Base-by-base conservation (phyloP, 2,113 vertebrate genomes). In the Speoplatyrhinus poulsoni region DNA sequence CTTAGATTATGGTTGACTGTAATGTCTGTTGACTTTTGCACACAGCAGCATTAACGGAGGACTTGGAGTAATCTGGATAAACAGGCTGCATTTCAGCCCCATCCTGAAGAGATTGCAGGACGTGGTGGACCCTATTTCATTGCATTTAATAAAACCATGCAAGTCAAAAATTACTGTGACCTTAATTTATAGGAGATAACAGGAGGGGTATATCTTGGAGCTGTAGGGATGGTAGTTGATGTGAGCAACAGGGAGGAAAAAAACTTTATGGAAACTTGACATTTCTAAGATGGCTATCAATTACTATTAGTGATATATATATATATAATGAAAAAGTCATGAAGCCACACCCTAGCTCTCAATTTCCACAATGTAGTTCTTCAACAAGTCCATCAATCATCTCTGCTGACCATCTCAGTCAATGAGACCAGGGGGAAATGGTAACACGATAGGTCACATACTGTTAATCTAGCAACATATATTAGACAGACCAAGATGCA, bases 21-120 rank as follows among this genome's bases (percentile, higher is more conserved):
- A 8, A 12, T 70, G 63, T 49, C 49, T 67, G 49, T 70, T 62
- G 81, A 80, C 84, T 87, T 79, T 60, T 79, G 63, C 79, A 64
- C 71, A 78, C 60, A 74, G 75, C 72, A 83, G 79, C 72, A 83
- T 50, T 49, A 60, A 69, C 57, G 46, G 55, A 67, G 76, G 73
- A 82, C 88, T 90, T 88, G 61, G 32, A 62, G 50, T 87, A 82
- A 89, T 87, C 90, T 85, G 78, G 75, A 80, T 90, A 85, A 87
- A 71, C 70, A 32, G 62, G 67, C 50, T 58, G 68, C 75, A 71
- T 84, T 83, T 72, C 67, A 80, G 81, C 60, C 70, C 73, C 82
- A 65, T 72, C 73, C 46, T 82, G 75, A 76, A 73, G 65, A 81
- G 81, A 82, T 70, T 83, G 64, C 61, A 67, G 64, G 62, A 58